Base-by-base conservation (phyloP, 2,113 vertebrate genomes). In the Rhagologus leucostigma region DNA sequence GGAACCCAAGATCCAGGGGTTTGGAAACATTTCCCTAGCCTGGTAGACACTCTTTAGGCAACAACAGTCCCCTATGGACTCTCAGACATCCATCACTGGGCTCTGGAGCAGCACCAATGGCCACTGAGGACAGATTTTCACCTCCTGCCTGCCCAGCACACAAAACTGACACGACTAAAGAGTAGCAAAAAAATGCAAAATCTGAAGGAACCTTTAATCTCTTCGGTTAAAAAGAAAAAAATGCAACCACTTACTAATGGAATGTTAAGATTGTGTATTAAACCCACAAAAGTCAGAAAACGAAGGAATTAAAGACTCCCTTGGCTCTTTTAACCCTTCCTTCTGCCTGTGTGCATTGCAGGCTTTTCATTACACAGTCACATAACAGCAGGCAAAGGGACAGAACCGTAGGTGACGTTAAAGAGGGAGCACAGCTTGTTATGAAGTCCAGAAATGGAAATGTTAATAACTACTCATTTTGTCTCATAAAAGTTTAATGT, bases 241-340 rank as follows among this genome's bases (percentile, higher is more conserved):
- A 95, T 10, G 78, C 85, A 96, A 86, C 60, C 65, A 94, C 93
- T 92, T 92, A 97, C 91, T 94, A 94, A 75, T 85, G 96, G 96
- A 97, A 98, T 97, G 96, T 94, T 96, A 97, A 96, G 93, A 96
- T 96, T 95, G 93, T 88, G 90, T 96, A 95, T 95, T 97, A 97
- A 98, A 97, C 63, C 89, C 96, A 96, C 76, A 93, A 94, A 98
- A 97, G 94, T 96, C 93, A 97, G 97, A 97, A 97, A 98, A 97
- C 0, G 52, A 92, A 95, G 89, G 96, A 96, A 93, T 97, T 97
- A 97, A 97, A 95, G 89, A 62, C 75, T 97, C 97, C 96, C 97
- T 56, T 41, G 67, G 94, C 88, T 95, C 96, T 86, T 84, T 96
- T 97, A 97, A 97, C 77, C 95, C 88, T 94, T 93, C 55, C 84